Percentiles rank a stretch among this genome's conserved stretches.
These are phyloP conservation scores for Gibbula magus DNA, from an alignment of 2,888 invertebrate genomes.

Conservation along the genomic window DNA sequence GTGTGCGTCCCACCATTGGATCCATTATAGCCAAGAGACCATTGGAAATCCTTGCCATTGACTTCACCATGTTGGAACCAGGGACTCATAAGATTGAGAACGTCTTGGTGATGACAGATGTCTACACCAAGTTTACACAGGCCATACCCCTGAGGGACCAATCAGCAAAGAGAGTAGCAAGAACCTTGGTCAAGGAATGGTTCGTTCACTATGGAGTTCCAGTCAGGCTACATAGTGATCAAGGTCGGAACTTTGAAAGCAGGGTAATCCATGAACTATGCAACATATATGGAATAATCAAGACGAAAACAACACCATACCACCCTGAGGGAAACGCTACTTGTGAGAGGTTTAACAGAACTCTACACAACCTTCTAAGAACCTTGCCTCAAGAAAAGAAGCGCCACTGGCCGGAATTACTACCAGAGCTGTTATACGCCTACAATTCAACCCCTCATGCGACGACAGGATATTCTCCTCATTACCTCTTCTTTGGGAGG, in stretches of 20 bases:
- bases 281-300: no score
- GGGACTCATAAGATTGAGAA: no score
- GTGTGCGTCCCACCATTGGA: constrained; percentile 21
- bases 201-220: constrained; percentile 46
- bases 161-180: constrained; percentile 43
- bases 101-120: constrained; percentile 53
- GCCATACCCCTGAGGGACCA: constrained; percentile 45
- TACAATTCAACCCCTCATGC: no score
- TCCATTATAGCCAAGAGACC: constrained; percentile 41
- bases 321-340: no score
- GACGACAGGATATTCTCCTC: no score
- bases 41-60: constrained; percentile 42
- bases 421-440: no score
- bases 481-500: no score
- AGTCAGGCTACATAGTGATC: constrained; percentile 43
- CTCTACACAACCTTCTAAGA: constrained; percentile 40
- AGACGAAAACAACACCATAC: no score
- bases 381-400: constrained; percentile 38
- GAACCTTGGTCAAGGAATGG: constrained; percentile 42
- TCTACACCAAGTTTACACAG: constrained; percentile 48
- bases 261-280: constrained; percentile 40
- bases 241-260: constrained; percentile 43
- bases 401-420: constrained; percentile 38
- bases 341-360: constrained; percentile 48
- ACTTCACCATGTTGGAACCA: no score